Evolutionary conservation across 2,797 vertebrate genomes (phyloP), one percentile per base, ranked within the genome.

Genomic region (Falco novaeseelandiae): DNA sequence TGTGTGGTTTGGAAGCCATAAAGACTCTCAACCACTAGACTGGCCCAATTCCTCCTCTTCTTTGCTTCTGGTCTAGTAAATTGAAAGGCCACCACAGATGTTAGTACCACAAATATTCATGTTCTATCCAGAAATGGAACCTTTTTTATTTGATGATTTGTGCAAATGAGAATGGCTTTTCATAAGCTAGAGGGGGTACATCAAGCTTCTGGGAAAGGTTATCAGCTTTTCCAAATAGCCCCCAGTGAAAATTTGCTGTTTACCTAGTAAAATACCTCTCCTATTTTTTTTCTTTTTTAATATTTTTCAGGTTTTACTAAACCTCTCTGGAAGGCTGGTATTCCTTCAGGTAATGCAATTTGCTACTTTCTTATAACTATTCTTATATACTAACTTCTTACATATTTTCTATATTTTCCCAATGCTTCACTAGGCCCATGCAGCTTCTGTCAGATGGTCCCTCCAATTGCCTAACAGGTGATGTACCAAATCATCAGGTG

Each of bases 1-100:
- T 87, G 49, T 97, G 94, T 62, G 94, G 95, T 96, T 96, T 97
- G 95, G 94, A 97, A 94, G 40, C 32, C 42, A n/a, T 71, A 77
- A 73, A 83, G 81, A 65, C 40, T 77, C 71, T 70, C 52, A 93
- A 48, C 95, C 88, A 65, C 94, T 74, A 90, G 81, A 44, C 76
- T 95, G 93, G 90, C 72, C 62, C 84, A 88, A 44, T 93, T 92
- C 89, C 67, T 96, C 65, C 69, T 65, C 32, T 48, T 94, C 72
- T 87, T 89, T 89, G 52, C 72, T 92, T 94, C 92, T 78, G 48
- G 65, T 96, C 65, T 87, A 66, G 82, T 79, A 95, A 94, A 89
- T 59, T 81, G 84, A 94, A 96, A 93, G 90, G 93, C 95, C 90
- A 88, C 84, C 87, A 38, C 87, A 95, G 91, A 90, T 87, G 83